Evolutionary conservation across 2,888 invertebrate genomes (phyloP).

Genomic region (Polylopha cassiicola): DNA sequence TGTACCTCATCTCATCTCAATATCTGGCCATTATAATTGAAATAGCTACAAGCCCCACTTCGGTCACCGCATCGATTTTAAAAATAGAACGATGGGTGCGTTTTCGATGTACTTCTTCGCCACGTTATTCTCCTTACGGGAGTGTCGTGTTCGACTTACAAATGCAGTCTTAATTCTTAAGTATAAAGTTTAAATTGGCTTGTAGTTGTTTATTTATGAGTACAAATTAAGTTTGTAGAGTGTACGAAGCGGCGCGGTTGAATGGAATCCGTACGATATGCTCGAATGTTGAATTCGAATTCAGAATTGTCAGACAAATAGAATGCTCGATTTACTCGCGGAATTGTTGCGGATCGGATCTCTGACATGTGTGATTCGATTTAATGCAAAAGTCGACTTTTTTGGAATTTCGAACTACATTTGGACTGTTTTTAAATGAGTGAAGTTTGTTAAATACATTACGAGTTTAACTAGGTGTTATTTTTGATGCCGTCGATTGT

Average conservation of each 20-base stretch:
- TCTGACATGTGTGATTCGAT: constrained; percentile 34
- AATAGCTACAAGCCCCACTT: constrained; percentile 60
- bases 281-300: constrained; percentile 62
- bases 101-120: constrained; percentile 56
- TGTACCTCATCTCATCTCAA: constrained; percentile 18
- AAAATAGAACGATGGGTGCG: constrained; percentile 72
- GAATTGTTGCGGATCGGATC: constrained; percentile 45
- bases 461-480: no score
- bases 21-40: constrained; percentile 23
- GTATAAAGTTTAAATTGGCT: constrained; percentile 41
- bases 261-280: constrained; percentile 66
- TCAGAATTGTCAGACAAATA: constrained; percentile 54
- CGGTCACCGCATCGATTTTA: constrained; percentile 73
- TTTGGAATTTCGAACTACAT: constrained; percentile 28
- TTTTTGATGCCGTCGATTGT: no score
- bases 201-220: constrained; percentile 25
- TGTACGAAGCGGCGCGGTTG: constrained; percentile 42
- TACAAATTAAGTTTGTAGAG: constrained; percentile 30
- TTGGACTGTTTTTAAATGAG: no score
- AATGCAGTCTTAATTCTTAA: constrained; percentile 30
- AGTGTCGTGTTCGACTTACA: neutral
- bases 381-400: no score
- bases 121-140: constrained; percentile 17
- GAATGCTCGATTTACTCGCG: constrained; percentile 57
- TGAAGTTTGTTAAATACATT: no score